Conservation (phyloP, 2,888 invertebrate genomes). For the Lithodes maja region DNA sequence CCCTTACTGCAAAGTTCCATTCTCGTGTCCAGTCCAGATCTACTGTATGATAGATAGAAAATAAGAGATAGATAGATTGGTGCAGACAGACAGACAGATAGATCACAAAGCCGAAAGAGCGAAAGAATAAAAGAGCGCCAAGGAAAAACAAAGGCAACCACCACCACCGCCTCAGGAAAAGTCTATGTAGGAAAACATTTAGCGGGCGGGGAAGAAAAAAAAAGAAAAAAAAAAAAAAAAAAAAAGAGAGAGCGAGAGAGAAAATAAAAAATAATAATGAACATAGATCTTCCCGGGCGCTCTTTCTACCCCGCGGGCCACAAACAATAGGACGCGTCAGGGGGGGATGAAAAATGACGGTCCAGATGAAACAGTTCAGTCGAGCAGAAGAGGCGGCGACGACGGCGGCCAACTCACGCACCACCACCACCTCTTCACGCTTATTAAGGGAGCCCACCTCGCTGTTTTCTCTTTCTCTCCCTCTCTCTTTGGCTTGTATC, state of each 20-base stretch:
- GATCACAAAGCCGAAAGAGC: neutral
- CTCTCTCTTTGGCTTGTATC: neutral
- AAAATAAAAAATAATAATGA: neutral
- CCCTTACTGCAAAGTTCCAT: no score
- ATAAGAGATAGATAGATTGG: neutral
- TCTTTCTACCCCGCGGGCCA: neutral
- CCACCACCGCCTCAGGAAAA: neutral
- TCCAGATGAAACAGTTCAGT: neutral
- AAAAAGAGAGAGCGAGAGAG: no score
- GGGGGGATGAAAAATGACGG: neutral
- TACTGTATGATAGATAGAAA: neutral
- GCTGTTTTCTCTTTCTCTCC: neutral
- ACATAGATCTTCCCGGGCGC: neutral
- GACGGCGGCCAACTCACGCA: neutral
- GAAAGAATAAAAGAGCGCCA: neutral
- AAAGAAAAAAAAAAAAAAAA: no score
- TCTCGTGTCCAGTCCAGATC: no score
- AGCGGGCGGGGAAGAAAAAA: neutral
- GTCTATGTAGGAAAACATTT: neutral
- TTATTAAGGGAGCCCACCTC: neutral
- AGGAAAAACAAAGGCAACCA: neutral
- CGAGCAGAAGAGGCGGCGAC: neutral
- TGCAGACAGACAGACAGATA: neutral
- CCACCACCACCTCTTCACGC: neutral
- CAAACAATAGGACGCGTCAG: neutral